Evolutionary conservation across 1,140 invertebrate species (phyloP).

Genomic region (Pseudoatta argentina): DNA sequence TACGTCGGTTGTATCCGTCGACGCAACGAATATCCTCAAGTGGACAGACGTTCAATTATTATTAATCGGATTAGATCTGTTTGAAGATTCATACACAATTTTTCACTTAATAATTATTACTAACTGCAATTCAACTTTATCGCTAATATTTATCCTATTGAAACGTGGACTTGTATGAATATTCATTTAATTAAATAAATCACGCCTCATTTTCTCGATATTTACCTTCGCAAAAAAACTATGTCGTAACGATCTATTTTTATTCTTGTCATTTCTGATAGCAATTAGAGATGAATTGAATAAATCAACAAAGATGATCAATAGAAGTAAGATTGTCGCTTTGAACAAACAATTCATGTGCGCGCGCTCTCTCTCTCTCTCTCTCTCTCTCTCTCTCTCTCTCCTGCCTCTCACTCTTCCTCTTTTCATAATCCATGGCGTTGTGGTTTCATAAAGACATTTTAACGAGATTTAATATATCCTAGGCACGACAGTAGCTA

Average conservation of each 20-base stretch:
- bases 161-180: not conserved
- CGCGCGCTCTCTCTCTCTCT: not conserved
- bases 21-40: not conserved
- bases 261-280: not conserved
- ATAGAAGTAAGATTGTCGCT: slow-evolving; percentile 75
- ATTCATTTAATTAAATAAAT: not conserved
- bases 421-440: not conserved
- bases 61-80: not conserved
- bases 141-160: not conserved
- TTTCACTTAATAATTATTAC: not conserved
- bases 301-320: slow-evolving; percentile 61
- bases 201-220: not conserved
- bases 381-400: not conserved
- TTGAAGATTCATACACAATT: not conserved
- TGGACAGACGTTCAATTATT: not conserved
- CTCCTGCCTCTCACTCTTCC: not conserved
- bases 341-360: slow-evolving; percentile 71
- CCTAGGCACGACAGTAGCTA: slow-evolving; percentile 76
- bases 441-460: slow-evolving; percentile 68
- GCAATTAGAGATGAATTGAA: slow-evolving; percentile 51
- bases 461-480: slow-evolving; percentile 79
- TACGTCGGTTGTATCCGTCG: not conserved
- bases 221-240: not conserved
- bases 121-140: not conserved
- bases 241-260: not conserved